These are phyloP conservation scores for Oxystoma pomonae DNA, from an alignment of 2,888 invertebrate species.

Conservation along the genomic window DNA sequence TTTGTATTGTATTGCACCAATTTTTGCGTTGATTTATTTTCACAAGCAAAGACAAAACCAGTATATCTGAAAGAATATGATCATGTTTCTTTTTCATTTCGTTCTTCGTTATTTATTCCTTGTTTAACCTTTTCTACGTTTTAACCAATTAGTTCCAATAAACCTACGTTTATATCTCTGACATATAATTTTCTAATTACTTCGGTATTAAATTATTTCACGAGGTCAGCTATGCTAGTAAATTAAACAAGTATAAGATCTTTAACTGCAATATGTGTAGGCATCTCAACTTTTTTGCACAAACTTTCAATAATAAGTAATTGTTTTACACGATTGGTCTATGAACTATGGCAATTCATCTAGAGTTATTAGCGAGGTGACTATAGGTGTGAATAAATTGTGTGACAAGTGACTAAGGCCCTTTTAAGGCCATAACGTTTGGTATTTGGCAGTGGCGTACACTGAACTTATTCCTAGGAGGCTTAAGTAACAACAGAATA, in stretches of 20 bases:
- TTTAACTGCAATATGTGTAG: neutral
- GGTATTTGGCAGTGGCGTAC: too few species aligned
- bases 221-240: neutral
- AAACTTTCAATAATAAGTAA: neutral
- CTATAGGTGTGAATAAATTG: too few species aligned
- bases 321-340: neutral
- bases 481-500: too few species aligned
- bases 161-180: neutral
- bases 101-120: neutral
- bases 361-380: neutral
- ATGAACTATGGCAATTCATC: neutral
- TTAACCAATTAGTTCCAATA: neutral
- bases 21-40: too few species aligned
- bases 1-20: too few species aligned
- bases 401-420: too few species aligned
- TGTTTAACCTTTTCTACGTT: neutral
- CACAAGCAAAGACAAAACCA: too few species aligned
- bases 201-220: neutral
- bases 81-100: neutral
- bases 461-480: too few species aligned
- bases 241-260: neutral
- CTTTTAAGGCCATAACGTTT: too few species aligned
- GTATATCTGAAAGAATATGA: too few species aligned
- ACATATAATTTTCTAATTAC: neutral
- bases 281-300: neutral